A percentile compares a stretch with the other conserved stretches of the same genome.
These are phyloP conservation scores for Yoshiicerus persimilis DNA, from an alignment of 1,140 invertebrate species.

Conservation along the genomic window DNA sequence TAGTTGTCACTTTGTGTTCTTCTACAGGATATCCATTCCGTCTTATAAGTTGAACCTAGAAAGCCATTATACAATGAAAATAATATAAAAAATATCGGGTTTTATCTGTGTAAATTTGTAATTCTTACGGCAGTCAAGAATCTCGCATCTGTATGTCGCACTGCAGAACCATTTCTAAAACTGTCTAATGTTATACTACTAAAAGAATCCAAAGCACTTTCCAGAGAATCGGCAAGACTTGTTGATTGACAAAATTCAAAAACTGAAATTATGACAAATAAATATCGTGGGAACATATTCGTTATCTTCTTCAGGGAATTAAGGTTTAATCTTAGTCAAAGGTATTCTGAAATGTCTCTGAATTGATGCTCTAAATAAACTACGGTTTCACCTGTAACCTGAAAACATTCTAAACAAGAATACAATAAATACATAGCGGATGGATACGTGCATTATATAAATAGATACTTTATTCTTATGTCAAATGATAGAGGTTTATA, in stretches of 20 bases:
- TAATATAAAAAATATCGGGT: too few species aligned
- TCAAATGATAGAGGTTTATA: too few species aligned
- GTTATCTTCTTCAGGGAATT: too few species aligned
- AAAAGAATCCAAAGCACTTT: background rate
- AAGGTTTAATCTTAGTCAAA: too few species aligned
- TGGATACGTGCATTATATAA: too few species aligned
- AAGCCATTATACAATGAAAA: conserved; percentile 13
- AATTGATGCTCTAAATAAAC: too few species aligned
- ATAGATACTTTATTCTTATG: too few species aligned
- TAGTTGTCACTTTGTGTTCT: conserved; percentile 37
- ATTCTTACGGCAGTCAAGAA: background rate
- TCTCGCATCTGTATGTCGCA: background rate
- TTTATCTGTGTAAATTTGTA: too few species aligned
- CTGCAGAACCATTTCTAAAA: background rate
- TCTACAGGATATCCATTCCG: conserved; percentile 45
- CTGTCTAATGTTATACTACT: background rate
- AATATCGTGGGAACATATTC: background rate
- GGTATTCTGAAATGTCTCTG: background rate
- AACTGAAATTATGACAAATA: background rate
- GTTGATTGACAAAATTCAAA: background rate
- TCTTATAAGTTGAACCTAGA: conserved; percentile 45
- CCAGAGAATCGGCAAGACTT: background rate
- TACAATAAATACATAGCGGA: too few species aligned
- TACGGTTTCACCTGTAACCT: too few species aligned
- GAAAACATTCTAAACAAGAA: too few species aligned